Conservation (phyloP, 2,113 vertebrate genomes). For the Amphiprion percula region DNA sequence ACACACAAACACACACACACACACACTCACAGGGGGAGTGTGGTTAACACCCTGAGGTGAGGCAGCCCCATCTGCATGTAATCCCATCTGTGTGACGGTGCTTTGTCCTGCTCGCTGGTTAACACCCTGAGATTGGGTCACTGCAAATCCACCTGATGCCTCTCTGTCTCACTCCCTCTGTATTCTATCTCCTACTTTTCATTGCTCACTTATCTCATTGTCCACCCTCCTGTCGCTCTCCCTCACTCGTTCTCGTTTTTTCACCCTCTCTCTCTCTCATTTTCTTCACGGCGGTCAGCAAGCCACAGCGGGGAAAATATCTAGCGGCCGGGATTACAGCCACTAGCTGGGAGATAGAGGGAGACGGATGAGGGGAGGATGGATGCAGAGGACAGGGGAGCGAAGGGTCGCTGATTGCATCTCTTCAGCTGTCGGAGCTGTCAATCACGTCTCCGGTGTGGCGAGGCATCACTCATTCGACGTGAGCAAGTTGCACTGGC, state of each 20-base stretch:
- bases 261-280: neutral
- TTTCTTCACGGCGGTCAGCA: slow-evolving; percentile 39
- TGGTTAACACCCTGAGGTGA: slow-evolving; percentile 73
- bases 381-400: slow-evolving; percentile 62
- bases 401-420: slow-evolving; percentile 78
- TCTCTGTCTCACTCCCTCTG: slow-evolving; percentile 38
- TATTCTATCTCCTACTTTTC: slow-evolving; percentile 51
- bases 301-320: slow-evolving; percentile 65
- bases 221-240: slow-evolving; percentile 26
- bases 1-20: slow-evolving; percentile 23
- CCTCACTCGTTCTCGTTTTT: neutral
- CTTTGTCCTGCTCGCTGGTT: slow-evolving; percentile 76
- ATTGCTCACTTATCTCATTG: slow-evolving; percentile 60
- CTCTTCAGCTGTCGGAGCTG: slow-evolving; percentile 75
- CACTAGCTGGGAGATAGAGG: slow-evolving; percentile 34
- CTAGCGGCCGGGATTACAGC: slow-evolving; percentile 56
- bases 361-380: slow-evolving; percentile 7
- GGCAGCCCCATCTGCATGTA: slow-evolving; percentile 81
- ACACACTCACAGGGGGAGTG: slow-evolving; percentile 5
- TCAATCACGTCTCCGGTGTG: slow-evolving; percentile 78
- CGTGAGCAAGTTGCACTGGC: slow-evolving; percentile 37
- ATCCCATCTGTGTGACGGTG: slow-evolving; percentile 78
- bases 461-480: slow-evolving; percentile 67
- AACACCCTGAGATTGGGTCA: slow-evolving; percentile 81
- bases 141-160: slow-evolving; percentile 82